These are phyloP conservation scores for Myiozetetes cayanensis DNA, from an alignment of 2,113 vertebrate species.

Conservation along the genomic window DNA sequence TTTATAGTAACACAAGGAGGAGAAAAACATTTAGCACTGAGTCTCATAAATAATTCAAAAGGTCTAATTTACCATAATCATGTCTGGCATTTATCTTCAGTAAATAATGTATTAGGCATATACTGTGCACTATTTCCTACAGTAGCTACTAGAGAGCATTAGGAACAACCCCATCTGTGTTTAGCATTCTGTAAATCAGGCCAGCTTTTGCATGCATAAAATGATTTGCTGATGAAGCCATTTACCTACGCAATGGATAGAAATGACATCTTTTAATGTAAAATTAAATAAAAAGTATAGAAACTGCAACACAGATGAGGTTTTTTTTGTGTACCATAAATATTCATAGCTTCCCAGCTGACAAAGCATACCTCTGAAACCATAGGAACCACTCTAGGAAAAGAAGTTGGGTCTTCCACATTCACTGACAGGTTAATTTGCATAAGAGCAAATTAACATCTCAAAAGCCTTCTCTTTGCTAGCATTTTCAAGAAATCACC, in stretches of 20 bases:
- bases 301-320: slow-evolving; percentile 46
- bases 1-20: slow-evolving; percentile 53
- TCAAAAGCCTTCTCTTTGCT: slow-evolving; percentile 48
- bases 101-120: slow-evolving; percentile 67
- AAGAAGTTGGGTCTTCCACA: slow-evolving; percentile 56
- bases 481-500: slow-evolving; percentile 43
- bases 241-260: slow-evolving; percentile 39
- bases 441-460: slow-evolving; percentile 69
- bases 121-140: slow-evolving; percentile 34
- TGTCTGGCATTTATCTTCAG: slow-evolving; percentile 64
- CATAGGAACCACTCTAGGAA: slow-evolving; percentile 57
- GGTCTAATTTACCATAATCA: slow-evolving; percentile 70
- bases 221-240: slow-evolving; percentile 55
- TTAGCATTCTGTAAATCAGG: slow-evolving; percentile 49
- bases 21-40: slow-evolving; percentile 60
- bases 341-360: slow-evolving; percentile 61
- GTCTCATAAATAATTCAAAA: slow-evolving; percentile 71
- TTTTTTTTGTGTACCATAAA: slow-evolving; percentile 40
- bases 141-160: slow-evolving; percentile 40
- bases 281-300: slow-evolving; percentile 58
- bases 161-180: slow-evolving; percentile 60
- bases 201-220: slow-evolving; percentile 56
- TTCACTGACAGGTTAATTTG: slow-evolving; percentile 59
- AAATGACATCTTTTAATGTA: slow-evolving; percentile 50
- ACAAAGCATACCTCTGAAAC: slow-evolving; percentile 56